Evolutionary conservation across 1,140 invertebrate species (phyloP).

Genomic region (Aphaenogaster ashmeadi): DNA sequence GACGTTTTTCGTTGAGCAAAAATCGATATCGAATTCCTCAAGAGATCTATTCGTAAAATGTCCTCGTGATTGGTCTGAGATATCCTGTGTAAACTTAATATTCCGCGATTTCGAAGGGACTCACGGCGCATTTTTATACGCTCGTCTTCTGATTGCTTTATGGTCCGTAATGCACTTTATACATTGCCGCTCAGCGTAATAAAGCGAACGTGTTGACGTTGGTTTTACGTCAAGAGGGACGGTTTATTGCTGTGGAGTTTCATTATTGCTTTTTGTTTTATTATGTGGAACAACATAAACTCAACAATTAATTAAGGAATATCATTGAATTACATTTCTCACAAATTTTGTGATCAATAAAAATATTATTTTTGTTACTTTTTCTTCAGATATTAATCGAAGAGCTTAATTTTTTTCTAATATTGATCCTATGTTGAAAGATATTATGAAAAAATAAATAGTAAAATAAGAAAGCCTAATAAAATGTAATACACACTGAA

Average conservation of each 20-base stretch:
- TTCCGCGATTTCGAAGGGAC: conserved; percentile 1
- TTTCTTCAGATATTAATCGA: background rate
- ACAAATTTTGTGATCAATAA: background rate
- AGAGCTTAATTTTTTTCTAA: background rate
- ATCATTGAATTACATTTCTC: background rate
- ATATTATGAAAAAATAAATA: background rate
- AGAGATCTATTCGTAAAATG: background rate
- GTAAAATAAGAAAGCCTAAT: background rate
- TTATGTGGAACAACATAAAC: background rate
- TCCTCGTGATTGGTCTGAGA: background rate
- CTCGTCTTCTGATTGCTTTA: conserved; percentile 39
- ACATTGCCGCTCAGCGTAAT: conserved; percentile 5
- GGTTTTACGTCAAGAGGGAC: conserved; percentile 4
- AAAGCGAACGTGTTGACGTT: conserved; percentile 21
- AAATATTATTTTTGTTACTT: background rate
- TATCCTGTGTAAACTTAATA: conserved; percentile 1
- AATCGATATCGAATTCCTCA: background rate
- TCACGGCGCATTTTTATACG: conserved; percentile 21
- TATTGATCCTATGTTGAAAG: background rate
- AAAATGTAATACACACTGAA: background rate
- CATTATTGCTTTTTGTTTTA: background rate
- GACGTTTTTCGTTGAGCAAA: background rate
- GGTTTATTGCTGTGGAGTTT: background rate
- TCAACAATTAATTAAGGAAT: background rate
- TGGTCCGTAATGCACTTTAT: conserved; percentile 24